Conservation (phyloP, 1,140 invertebrate species). For the Tribolium castaneum region DNA sequence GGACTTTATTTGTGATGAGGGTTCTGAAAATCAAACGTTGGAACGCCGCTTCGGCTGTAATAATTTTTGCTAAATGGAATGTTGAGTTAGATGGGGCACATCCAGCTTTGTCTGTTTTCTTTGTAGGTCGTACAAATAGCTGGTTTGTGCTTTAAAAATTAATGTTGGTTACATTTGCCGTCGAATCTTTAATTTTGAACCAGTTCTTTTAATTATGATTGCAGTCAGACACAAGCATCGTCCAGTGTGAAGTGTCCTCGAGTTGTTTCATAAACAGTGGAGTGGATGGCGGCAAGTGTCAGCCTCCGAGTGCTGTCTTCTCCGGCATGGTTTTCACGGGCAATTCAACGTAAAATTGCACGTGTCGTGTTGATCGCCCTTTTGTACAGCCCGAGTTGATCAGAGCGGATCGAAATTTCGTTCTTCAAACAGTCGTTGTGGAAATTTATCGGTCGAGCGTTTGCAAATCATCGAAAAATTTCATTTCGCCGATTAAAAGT, state of each 20-base stretch:
- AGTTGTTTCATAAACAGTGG: not conserved
- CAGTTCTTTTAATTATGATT: not conserved
- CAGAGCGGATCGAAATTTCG: not conserved
- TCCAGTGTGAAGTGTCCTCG: not conserved
- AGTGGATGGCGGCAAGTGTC: not conserved
- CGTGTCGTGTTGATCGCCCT: not conserved
- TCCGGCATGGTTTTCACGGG: not conserved
- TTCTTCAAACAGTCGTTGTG: not conserved
- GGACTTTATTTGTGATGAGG: slow-evolving; percentile 14
- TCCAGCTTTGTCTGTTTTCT: not conserved
- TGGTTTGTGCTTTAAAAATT: too few species aligned
- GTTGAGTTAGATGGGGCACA: not conserved
- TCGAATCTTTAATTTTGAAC: too few species aligned
- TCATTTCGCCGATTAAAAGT: not conserved
- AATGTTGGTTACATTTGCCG: too few species aligned
- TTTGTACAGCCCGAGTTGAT: slow-evolving; percentile 1
- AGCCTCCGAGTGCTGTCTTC: not conserved
- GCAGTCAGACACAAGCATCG: not conserved
- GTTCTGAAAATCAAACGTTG: slow-evolving; percentile 7
- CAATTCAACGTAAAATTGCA: slow-evolving; percentile 13
- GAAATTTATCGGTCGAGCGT: not conserved
- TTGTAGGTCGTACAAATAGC: too few species aligned
- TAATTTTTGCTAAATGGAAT: slow-evolving; percentile 1
- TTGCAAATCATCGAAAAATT: not conserved
- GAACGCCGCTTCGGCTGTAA: not conserved